Conservation (phyloP, 2,113 vertebrate species). For the Callipepla squamata region DNA sequence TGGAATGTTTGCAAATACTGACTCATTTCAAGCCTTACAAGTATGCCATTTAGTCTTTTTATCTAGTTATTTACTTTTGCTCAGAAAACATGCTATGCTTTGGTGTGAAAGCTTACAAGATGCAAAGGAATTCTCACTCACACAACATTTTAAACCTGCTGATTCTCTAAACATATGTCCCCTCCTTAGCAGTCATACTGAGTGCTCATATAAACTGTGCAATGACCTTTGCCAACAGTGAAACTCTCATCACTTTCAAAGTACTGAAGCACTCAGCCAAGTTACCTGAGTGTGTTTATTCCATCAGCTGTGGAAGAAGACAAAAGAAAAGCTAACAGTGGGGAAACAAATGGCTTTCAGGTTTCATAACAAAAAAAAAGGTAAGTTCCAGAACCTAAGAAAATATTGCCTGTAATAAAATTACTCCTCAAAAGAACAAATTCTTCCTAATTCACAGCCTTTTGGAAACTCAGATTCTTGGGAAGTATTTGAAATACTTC, state of each 20-base stretch:
- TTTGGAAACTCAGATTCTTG: not conserved
- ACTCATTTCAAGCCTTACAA: not conserved
- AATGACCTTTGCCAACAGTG: not conserved
- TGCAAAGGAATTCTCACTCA: not conserved
- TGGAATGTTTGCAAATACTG: not conserved
- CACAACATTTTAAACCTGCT: not conserved
- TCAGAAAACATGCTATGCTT: not conserved
- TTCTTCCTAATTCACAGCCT: not conserved
- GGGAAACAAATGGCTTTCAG: not conserved
- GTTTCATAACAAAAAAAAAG: not conserved
- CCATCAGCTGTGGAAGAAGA: not conserved
- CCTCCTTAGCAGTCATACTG: not conserved
- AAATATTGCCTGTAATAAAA: not conserved
- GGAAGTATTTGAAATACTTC: not conserved
- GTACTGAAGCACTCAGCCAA: not conserved
- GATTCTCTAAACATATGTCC: not conserved
- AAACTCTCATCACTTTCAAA: not conserved
- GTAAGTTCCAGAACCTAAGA: not conserved
- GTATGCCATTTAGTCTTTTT: not conserved
- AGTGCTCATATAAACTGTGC: not conserved
- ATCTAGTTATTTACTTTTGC: not conserved
- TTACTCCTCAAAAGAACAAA: not conserved
- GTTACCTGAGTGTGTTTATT: not conserved
- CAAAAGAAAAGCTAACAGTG: not conserved
- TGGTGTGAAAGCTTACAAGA: not conserved